Conservation (phyloP, 2,113 vertebrate species). For the Physeter macrocephalus region DNA sequence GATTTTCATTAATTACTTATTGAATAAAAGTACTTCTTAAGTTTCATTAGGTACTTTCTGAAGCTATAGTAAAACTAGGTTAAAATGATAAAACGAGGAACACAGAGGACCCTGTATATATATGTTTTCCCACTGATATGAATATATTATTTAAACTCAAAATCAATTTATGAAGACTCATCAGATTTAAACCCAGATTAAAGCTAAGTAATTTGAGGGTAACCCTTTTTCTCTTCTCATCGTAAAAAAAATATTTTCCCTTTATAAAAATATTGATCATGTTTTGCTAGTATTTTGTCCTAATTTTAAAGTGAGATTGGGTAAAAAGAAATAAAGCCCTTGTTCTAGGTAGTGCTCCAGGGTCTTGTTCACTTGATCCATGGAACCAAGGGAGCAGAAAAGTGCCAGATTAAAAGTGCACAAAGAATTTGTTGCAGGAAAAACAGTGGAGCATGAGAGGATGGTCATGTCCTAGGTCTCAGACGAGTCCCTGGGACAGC, state of each 20-base stretch:
- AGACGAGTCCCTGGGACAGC: no score
- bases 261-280: background rate
- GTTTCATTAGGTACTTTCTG: background rate
- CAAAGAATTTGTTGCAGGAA: background rate
- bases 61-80: background rate
- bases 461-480: background rate
- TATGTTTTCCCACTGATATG: background rate
- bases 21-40: background rate
- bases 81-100: background rate
- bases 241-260: background rate
- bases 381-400: background rate
- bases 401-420: background rate
- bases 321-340: background rate
- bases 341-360: background rate
- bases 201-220: background rate
- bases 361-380: background rate
- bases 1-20: background rate
- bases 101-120: background rate
- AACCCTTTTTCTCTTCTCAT: background rate
- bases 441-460: background rate
- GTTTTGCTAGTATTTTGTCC: background rate
- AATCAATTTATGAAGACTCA: background rate
- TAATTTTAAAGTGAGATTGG: background rate
- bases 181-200: background rate
- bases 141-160: background rate